Evolutionary conservation across 2,888 invertebrate species (phyloP).

Genomic region (Plutella xylostella): DNA sequence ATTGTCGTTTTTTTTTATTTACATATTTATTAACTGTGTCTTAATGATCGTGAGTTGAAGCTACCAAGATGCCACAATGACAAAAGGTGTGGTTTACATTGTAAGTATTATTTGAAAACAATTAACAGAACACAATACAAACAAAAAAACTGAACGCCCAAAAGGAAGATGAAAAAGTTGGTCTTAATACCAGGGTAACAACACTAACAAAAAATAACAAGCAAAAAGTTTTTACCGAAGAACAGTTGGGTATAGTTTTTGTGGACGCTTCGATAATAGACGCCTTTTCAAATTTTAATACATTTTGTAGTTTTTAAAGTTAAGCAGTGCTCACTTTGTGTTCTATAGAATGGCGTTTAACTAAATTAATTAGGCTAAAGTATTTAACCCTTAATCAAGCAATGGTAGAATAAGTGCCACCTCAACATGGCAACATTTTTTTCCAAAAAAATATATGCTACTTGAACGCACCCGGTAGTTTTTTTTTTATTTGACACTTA

Average conservation of each 20-base stretch:
- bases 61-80: not conserved
- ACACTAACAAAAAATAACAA: conserved; percentile 6
- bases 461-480: too few relatives aligned
- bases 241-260: conserved; percentile 5
- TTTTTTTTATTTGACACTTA: too few relatives aligned
- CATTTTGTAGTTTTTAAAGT: too few relatives aligned
- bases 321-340: too few relatives aligned
- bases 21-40: not conserved
- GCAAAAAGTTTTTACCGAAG: conserved; percentile 1
- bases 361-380: too few relatives aligned
- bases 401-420: too few relatives aligned
- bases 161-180: conserved; percentile 13
- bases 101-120: conserved; percentile 30
- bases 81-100: conserved; percentile 13
- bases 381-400: too few relatives aligned
- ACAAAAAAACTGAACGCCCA: conserved; percentile 16
- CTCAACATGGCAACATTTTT: too few relatives aligned
- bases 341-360: too few relatives aligned
- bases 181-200: conserved; percentile 7
- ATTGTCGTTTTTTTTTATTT: not conserved
- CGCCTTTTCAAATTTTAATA: not conserved
- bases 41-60: not conserved
- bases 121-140: conserved; percentile 27
- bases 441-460: too few relatives aligned
- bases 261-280: conserved; percentile 4